Conservation (phyloP, 2,888 invertebrate genomes). For the Yponomeuta cagnagella region DNA sequence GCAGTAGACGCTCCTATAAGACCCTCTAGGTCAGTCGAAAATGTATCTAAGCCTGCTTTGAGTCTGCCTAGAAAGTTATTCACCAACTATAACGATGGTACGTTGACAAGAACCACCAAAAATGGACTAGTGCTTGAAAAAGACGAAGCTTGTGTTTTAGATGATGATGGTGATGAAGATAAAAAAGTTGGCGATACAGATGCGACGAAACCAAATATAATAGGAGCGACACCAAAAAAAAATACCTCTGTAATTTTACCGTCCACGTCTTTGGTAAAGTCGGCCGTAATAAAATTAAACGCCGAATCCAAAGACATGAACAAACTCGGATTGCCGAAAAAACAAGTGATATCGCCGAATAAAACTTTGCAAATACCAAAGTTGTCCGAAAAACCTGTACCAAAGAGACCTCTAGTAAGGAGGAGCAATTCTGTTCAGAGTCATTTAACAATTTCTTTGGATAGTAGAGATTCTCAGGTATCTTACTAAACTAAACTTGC, state of each 20-base stretch:
- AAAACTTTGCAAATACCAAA: constrained; percentile 72
- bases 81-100: constrained; percentile 18
- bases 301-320: constrained; percentile 45
- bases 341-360: constrained; percentile 63
- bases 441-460: constrained; percentile 37
- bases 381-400: constrained; percentile 63
- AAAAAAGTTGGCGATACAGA: constrained; percentile 26
- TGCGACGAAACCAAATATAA: constrained; percentile 57
- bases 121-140: constrained; percentile 23
- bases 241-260: constrained; percentile 49
- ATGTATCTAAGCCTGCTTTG: constrained; percentile 35
- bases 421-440: constrained; percentile 67
- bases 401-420: constrained; percentile 59
- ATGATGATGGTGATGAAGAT: constrained; percentile 28
- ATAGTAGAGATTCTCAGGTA: constrained; percentile 59
- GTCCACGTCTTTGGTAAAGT: constrained; percentile 64
- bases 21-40: constrained; percentile 53
- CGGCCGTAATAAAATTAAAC: constrained; percentile 59
- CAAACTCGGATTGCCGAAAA: constrained; percentile 57
- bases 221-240: constrained; percentile 63
- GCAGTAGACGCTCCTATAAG: constrained; percentile 54
- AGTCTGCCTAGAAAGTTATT: constrained; percentile 16
- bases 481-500: constrained; percentile 36
- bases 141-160: constrained; percentile 17
- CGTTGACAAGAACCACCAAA: constrained; percentile 29